Evolutionary conservation across 2,797 vertebrate genomes (phyloP).

Genomic region (Lithobates pipiens): DNA sequence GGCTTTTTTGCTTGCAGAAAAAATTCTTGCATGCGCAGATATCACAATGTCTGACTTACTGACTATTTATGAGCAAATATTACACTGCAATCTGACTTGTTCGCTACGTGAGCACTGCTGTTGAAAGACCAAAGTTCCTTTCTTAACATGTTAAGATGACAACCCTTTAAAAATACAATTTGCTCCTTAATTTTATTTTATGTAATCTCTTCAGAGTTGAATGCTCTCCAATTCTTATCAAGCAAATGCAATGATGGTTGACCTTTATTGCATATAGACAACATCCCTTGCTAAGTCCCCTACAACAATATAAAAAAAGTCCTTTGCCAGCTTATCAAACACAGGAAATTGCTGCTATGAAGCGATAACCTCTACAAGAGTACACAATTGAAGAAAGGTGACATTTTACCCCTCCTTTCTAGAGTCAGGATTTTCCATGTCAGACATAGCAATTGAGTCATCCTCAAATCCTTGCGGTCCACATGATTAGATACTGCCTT

Average conservation of each 20-base stretch:
- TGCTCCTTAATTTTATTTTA: conserved; percentile 72
- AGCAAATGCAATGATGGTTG: conserved; percentile 67
- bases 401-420: conserved; percentile 68
- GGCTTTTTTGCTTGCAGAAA: neutral
- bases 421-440: conserved; percentile 67
- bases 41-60: neutral
- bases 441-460: conserved; percentile 64
- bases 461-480: conserved; percentile 65
- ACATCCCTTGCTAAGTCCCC: conserved; percentile 56
- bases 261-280: conserved; percentile 68
- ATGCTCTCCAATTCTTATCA: conserved; percentile 74
- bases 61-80: neutral
- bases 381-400: conserved; percentile 71
- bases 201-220: conserved; percentile 72
- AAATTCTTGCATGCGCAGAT: neutral
- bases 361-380: conserved; percentile 68
- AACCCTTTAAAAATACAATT: conserved; percentile 78
- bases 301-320: conserved; percentile 68
- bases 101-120: conserved; percentile 67
- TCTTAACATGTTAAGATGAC: conserved; percentile 74
- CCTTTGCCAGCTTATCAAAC: conserved; percentile 70
- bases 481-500: conserved; percentile 67
- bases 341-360: conserved; percentile 74
- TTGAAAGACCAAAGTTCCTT: conserved; percentile 70
- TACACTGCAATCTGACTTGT: conserved; percentile 67